Evolutionary conservation across 2,888 invertebrate species (phyloP).

Genomic region (Perdita meconis): DNA sequence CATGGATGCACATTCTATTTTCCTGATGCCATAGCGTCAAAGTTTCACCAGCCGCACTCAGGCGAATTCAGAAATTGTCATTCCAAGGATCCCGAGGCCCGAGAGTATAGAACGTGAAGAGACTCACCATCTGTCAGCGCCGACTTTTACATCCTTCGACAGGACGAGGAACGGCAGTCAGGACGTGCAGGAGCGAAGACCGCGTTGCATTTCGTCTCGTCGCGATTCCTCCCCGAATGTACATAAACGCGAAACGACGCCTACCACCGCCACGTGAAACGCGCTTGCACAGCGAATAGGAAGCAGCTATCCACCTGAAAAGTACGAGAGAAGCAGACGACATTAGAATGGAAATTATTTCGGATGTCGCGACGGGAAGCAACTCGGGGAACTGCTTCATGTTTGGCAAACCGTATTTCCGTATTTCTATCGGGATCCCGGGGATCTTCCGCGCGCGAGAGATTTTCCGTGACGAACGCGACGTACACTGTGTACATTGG

Average conservation of each 20-base stretch:
- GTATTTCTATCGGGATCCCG: no score
- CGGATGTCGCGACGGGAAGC: neutral
- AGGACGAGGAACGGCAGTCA: neutral
- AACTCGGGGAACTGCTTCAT: neutral
- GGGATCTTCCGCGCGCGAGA: no score
- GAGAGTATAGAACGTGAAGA: slow-evolving; percentile 5
- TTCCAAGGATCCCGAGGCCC: neutral
- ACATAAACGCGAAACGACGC: slow-evolving; percentile 23
- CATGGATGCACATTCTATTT: neutral
- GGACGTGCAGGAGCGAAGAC: neutral
- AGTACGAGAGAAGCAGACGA: neutral
- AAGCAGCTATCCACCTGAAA: neutral
- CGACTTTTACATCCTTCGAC: slow-evolving; percentile 33
- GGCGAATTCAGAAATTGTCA: slow-evolving; percentile 31
- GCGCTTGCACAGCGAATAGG: neutral
- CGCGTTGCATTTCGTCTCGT: neutral
- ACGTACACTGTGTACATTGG: no score
- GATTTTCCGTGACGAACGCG: no score
- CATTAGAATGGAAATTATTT: slow-evolving; percentile 17
- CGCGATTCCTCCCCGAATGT: slow-evolving; percentile 12
- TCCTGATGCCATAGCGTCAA: slow-evolving; percentile 2
- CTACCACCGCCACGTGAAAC: slow-evolving; percentile 1
- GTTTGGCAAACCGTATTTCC: no score
- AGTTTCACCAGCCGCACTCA: slow-evolving; percentile 14
- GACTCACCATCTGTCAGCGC: neutral